Percentiles rank a stretch among this genome's conserved stretches.
Evolutionary conservation across 53 echinoderm and acorn worm species (phyloP).

Genomic region (Echinometra lucunter): DNA sequence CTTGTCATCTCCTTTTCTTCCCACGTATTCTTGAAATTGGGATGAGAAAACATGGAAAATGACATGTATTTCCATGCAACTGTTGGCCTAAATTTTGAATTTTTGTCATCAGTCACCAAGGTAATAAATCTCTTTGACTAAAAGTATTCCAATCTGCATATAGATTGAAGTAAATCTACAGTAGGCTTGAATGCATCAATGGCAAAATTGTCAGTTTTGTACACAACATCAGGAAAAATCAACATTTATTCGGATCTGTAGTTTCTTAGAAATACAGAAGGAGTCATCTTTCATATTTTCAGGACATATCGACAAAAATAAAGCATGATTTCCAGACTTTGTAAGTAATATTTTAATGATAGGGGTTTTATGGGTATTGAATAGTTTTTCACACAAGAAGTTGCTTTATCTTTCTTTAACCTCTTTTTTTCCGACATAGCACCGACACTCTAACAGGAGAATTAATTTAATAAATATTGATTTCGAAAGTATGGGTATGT

Average conservation of each 20-base stretch:
- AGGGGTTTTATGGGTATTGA: no score
- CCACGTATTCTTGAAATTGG: not conserved
- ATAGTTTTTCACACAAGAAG: no score
- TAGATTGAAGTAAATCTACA: not conserved
- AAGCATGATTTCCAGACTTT: not conserved
- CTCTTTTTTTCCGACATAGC: no score
- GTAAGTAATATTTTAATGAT: no score
- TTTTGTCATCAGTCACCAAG: not conserved
- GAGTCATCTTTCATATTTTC: not conserved
- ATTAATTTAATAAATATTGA: not conserved
- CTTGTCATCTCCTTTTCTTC: not conserved
- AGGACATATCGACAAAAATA: not conserved
- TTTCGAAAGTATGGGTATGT: not conserved
- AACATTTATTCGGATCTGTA: not conserved
- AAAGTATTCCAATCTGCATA: slow-evolving; percentile 1
- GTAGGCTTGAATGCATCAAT: not conserved
- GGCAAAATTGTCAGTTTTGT: no score
- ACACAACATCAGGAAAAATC: no score
- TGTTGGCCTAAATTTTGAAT: not conserved
- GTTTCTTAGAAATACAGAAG: not conserved
- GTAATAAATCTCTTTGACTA: not conserved
- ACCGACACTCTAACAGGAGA: not conserved
- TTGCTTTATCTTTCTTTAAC: no score
- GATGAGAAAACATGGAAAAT: not conserved
- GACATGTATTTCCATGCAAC: not conserved